These are phyloP conservation scores for Merops nubicus DNA, from an alignment of 2,113 vertebrate species.

Conservation along the genomic window DNA sequence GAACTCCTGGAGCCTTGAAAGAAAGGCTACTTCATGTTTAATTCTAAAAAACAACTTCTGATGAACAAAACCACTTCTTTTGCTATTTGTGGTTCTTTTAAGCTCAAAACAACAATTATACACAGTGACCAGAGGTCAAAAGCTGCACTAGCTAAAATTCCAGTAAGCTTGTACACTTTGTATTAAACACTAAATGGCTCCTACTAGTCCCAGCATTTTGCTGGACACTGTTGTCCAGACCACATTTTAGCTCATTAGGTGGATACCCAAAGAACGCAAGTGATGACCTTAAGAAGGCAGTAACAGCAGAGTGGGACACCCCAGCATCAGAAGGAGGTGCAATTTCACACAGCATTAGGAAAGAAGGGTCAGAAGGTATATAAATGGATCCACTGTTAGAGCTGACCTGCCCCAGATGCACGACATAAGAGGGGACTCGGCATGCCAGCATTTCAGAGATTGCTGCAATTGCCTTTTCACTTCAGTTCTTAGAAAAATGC, in stretches of 20 bases:
- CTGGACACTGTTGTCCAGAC: not conserved
- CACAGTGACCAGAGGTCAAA: not conserved
- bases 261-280: not conserved
- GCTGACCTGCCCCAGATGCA: not conserved
- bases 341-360: not conserved
- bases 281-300: not conserved
- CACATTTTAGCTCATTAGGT: not conserved
- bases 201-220: not conserved
- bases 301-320: not conserved
- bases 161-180: not conserved
- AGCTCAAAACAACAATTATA: not conserved
- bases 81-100: not conserved
- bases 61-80: not conserved
- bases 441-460: not conserved
- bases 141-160: not conserved
- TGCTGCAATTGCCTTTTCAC: not conserved
- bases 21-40: not conserved
- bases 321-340: not conserved
- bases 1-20: constrained; percentile 26
- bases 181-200: not conserved
- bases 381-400: not conserved
- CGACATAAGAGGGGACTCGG: not conserved
- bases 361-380: not conserved
- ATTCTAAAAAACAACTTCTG: not conserved
- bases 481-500: constrained; percentile 36